These are phyloP conservation scores for Smithornis capensis DNA, from an alignment of 2,113 vertebrate species.

Conservation along the genomic window DNA sequence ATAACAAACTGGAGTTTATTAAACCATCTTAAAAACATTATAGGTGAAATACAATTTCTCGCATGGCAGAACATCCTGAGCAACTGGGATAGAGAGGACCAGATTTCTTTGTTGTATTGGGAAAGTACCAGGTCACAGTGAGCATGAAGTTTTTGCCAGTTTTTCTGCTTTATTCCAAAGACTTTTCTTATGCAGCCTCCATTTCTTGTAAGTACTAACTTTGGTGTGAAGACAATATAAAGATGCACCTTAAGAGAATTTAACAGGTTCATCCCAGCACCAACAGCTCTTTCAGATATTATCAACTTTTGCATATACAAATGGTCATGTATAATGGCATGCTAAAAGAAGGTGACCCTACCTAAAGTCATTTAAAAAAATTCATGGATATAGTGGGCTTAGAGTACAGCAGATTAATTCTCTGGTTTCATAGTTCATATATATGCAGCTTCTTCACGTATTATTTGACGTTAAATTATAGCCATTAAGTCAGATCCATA, in stretches of 20 bases:
- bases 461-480: background rate
- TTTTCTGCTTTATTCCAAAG: background rate
- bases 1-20: background rate
- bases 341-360: background rate
- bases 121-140: background rate
- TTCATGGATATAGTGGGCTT: background rate
- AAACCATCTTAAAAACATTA: background rate
- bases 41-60: background rate
- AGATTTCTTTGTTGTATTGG: background rate
- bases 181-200: background rate
- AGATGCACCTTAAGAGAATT: background rate
- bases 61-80: background rate
- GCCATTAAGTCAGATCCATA: background rate
- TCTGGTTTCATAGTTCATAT: background rate
- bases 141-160: background rate
- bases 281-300: background rate
- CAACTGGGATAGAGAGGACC: background rate
- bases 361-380: background rate
- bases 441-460: background rate
- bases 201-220: background rate
- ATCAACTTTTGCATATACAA: background rate
- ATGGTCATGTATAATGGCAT: background rate
- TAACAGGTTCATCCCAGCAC: background rate
- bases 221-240: background rate
- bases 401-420: background rate